Conservation (phyloP, 2,113 vertebrate species). For the Sinocyclocheilus grahami region DNA sequence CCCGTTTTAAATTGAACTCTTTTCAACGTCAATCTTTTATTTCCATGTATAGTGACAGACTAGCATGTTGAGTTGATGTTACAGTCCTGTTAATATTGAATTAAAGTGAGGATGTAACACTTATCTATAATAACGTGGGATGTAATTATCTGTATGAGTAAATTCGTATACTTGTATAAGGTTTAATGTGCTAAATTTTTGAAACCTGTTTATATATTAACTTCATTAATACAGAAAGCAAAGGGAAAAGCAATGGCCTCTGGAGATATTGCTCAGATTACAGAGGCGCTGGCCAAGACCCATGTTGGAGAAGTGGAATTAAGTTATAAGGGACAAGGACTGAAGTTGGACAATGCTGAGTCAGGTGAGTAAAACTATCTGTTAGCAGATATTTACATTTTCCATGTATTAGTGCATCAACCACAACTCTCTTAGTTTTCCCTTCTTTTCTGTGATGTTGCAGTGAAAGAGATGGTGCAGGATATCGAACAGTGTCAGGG, state of each 20-base stretch:
- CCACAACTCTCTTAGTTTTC: neutral
- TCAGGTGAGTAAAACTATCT: slow-evolving; percentile 80
- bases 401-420: neutral
- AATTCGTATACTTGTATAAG: neutral
- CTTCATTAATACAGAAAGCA: too few relatives aligned
- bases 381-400: too few relatives aligned
- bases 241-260: slow-evolving; percentile 80
- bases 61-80: neutral
- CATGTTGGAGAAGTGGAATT: slow-evolving; percentile 88
- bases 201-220: too few relatives aligned
- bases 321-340: slow-evolving; percentile 92
- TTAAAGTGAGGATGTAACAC: neutral
- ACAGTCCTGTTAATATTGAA: neutral
- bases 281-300: slow-evolving; percentile 88
- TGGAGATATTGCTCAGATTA: slow-evolving; percentile 87
- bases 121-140: too few relatives aligned
- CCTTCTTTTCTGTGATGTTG: neutral
- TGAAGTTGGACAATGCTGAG: slow-evolving; percentile 89
- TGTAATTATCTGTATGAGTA: neutral
- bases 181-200: neutral
- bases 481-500: slow-evolving; percentile 87
- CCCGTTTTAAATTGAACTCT: neutral
- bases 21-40: neutral
- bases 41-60: neutral
- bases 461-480: slow-evolving; percentile 86